Percentiles rank a stretch among this genome's conserved stretches.
These are phyloP conservation scores for Phragmatobia fuliginosa DNA, from an alignment of 2,888 invertebrate species.

Conservation along the genomic window DNA sequence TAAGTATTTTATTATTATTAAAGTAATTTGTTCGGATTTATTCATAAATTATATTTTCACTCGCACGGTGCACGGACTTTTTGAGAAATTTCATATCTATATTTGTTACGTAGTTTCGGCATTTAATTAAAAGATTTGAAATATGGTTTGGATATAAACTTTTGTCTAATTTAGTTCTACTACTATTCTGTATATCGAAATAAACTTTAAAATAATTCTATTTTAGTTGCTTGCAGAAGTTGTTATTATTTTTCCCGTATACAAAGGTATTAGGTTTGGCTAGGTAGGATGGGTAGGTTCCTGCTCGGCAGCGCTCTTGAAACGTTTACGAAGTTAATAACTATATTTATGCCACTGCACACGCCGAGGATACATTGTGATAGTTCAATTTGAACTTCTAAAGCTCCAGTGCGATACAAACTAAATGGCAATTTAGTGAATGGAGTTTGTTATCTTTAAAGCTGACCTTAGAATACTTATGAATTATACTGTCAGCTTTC, in stretches of 20 bases:
- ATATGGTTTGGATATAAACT: too few species aligned
- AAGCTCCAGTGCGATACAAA: constrained; percentile 12
- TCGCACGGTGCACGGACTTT: too few species aligned
- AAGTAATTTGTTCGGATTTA: too few species aligned
- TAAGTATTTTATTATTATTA: too few species aligned
- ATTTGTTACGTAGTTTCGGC: too few species aligned
- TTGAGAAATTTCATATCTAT: too few species aligned
- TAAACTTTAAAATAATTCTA: neutral
- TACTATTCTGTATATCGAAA: neutral
- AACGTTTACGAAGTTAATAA: constrained; percentile 6
- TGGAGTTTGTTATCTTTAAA: too few species aligned
- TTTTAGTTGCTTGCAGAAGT: neutral
- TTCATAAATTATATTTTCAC: too few species aligned
- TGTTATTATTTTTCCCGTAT: neutral
- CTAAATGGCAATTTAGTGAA: constrained; percentile 4
- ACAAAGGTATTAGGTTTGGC: neutral
- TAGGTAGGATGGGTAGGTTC: neutral
- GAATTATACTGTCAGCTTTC: too few species aligned
- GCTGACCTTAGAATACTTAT: too few species aligned
- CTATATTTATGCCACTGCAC: constrained; percentile 8
- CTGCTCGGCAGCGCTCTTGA: neutral
- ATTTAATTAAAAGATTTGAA: too few species aligned
- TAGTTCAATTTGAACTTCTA: constrained; percentile 27
- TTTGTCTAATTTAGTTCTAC: neutral
- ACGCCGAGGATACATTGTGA: constrained; percentile 1